phyloP scores from a whole-genome alignment of 2,113 vertebrate species.

The Hippocampus abdominalis region DNA sequence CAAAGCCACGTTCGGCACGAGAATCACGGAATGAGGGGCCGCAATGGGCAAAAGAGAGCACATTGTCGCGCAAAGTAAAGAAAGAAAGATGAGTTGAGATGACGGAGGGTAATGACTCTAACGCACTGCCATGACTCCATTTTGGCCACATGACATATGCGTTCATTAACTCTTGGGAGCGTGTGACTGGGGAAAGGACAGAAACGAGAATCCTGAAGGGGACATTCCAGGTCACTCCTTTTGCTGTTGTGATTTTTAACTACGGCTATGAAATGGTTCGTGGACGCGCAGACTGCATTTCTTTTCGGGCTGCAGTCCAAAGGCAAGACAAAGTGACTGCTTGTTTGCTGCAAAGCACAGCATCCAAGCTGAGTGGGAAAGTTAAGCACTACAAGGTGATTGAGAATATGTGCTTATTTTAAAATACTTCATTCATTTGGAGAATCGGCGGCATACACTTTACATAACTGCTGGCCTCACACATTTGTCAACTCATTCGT shows the following conservation, averaged over 20 bases:
- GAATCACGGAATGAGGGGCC: constrained; percentile 5
- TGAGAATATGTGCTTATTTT: neutral
- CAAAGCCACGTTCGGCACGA: constrained; percentile 52
- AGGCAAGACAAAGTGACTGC: neutral
- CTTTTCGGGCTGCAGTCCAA: neutral
- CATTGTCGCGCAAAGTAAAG: constrained; percentile 26
- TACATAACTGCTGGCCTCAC: neutral
- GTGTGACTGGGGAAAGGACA: constrained; percentile 26
- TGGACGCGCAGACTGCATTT: neutral
- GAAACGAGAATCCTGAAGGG: constrained; percentile 29
- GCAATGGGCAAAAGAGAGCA: constrained; percentile 45
- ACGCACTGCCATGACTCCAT: constrained; percentile 47
- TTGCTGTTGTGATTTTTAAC: constrained; percentile 7
- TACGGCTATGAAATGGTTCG: neutral
- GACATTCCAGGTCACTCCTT: constrained; percentile 26
- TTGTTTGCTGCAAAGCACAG: neutral
- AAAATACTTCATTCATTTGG: neutral
- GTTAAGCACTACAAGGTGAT: neutral
- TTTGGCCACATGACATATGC: constrained; percentile 65
- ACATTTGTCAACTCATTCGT: neutral
- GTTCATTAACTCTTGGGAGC: constrained; percentile 59
- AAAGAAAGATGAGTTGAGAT: constrained; percentile 39
- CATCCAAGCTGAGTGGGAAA: neutral
- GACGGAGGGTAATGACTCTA: constrained; percentile 54
- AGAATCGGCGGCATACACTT: neutral